phyloP scores from a whole-genome alignment of 2,113 vertebrate genomes.

The Nesoenas mayeri region DNA sequence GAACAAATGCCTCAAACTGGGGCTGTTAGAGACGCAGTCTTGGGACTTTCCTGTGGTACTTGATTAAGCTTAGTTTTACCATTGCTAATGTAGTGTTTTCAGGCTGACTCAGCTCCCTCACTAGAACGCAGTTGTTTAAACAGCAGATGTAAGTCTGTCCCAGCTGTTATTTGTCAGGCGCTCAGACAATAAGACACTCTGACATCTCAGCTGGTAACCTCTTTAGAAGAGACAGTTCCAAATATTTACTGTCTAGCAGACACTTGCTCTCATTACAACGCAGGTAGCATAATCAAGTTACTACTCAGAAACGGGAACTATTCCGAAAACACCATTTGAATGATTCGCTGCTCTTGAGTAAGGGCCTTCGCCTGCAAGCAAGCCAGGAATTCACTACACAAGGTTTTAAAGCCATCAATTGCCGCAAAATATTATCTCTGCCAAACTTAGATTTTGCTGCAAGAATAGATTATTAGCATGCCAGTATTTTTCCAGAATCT shows the following conservation, averaged over 20 bases:
- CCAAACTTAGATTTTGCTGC: not conserved
- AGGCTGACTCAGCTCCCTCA: constrained; percentile 9
- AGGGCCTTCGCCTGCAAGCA: not conserved
- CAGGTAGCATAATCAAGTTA: constrained; percentile 48
- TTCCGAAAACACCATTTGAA: not conserved
- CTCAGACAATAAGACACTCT: constrained; percentile 33
- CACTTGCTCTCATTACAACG: constrained; percentile 42
- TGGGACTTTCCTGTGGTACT: not conserved
- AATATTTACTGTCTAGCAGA: constrained; percentile 66
- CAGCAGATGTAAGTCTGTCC: constrained; percentile 48
- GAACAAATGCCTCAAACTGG: not conserved
- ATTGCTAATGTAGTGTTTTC: not conserved
- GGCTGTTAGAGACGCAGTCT: not conserved
- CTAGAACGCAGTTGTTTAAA: constrained; percentile 51
- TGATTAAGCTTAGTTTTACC: not conserved
- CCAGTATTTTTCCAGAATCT: not conserved
- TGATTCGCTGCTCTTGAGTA: not conserved
- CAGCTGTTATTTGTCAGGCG: constrained; percentile 58
- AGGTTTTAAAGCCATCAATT: not conserved
- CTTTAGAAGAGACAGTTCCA: constrained; percentile 49
- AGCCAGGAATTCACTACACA: not conserved
- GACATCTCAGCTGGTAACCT: constrained; percentile 55
- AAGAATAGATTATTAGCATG: not conserved
- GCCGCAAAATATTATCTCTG: not conserved
- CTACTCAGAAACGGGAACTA: constrained; percentile 18